phyloP scores from a whole-genome alignment of 2,797 vertebrate genomes.

The Hemitrygon akajei region DNA sequence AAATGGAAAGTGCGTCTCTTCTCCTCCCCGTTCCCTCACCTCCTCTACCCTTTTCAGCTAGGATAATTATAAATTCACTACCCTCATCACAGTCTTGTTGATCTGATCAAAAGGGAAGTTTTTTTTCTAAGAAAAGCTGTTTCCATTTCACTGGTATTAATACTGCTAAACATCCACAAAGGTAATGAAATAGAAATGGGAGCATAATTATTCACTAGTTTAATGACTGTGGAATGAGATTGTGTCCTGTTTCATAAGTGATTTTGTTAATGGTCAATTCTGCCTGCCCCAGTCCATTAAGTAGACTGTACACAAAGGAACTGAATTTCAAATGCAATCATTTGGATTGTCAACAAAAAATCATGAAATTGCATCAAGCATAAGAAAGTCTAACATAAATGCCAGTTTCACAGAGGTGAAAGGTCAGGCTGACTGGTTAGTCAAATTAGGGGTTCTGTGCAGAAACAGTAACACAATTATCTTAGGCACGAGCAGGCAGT shows the following conservation, averaged over 20 bases:
- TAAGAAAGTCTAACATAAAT: background rate
- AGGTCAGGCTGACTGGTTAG: background rate
- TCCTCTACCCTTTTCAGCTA: too few relatives aligned
- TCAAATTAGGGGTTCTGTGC: background rate
- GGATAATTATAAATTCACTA: too few relatives aligned
- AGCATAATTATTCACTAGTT: background rate
- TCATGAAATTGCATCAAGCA: background rate
- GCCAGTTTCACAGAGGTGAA: background rate
- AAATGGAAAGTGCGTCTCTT: too few relatives aligned
- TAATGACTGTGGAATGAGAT: background rate
- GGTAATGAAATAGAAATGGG: background rate
- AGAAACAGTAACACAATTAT: background rate
- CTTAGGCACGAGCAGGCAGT: background rate
- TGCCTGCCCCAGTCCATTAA: background rate
- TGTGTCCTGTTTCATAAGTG: background rate
- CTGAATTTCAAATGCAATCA: background rate
- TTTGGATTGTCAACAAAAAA: background rate
- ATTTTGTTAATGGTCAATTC: background rate
- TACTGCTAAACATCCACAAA: background rate
- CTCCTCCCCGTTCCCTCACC: too few relatives aligned
- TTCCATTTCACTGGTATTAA: background rate
- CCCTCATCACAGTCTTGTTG: background rate
- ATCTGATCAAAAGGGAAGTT: background rate
- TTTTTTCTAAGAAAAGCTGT: background rate
- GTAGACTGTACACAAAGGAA: background rate